Base-by-base conservation (phyloP, 2,888 invertebrate species). In the Drosophila emarginata region DNA sequence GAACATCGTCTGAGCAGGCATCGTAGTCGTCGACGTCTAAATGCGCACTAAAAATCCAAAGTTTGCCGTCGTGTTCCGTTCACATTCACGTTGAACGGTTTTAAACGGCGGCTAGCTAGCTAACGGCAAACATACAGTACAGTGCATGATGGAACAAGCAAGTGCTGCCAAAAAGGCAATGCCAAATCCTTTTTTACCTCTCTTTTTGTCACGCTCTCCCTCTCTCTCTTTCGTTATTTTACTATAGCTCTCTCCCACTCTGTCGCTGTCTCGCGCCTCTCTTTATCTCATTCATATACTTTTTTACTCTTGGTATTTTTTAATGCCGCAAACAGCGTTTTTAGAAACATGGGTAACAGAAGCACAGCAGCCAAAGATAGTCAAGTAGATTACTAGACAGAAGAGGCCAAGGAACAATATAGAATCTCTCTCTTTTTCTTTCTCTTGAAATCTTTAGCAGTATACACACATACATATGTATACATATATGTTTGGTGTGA, bases 21-120 rank as follows among this genome's bases (percentile, higher is more conserved):
- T 67, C 78, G 82, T 78, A 80, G 72, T 75, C 79, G 86, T 84
- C 81, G 81, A 80, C 86, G 86, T 81, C 84, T 86, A 87, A 87
- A 87, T 88, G 86, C 81, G 84, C 86, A 87, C 86, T 87, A 88
- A 87, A 86, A 87, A 72, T 63, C 73, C 75, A 76, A 78, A 79
- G 61, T 2, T 60, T 58, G 58, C 50, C 76, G 11, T 50, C 61
- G 65, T 69, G 60, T 59, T 26, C 15, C 53, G 28, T 45, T 18
- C 15, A 15, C 40, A 28, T 14, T 32, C 7, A 26, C 53, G 32
- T 32, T 54, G 28, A 15, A 37, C 63, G 51, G 40, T 11, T 26
- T 53, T 53, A 9, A 60, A 7, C 53, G 23, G 58, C 66, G 73
- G 66, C 32, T 32, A 4, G 6, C 28, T 28, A 5, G 32, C 32